Evolutionary conservation across 2,888 invertebrate genomes (phyloP).

Genomic region (Apamea sordens): DNA sequence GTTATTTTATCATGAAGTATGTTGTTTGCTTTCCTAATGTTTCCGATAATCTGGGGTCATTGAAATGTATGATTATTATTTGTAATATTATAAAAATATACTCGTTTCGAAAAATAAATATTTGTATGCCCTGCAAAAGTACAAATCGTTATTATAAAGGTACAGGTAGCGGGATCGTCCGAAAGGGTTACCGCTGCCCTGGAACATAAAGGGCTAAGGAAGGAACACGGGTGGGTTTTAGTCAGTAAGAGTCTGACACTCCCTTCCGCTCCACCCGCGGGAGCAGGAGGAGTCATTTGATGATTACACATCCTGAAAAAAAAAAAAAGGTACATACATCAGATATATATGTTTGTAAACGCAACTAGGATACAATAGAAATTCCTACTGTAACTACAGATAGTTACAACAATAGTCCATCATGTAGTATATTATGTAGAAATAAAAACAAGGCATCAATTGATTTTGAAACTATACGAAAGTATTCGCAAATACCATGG

Average conservation of each 20-base stretch:
- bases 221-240: no score
- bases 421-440: no score
- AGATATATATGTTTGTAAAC: neutral
- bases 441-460: no score
- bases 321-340: no score
- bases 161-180: no score
- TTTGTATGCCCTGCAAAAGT: neutral
- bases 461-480: neutral
- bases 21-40: neutral
- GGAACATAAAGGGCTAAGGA: no score
- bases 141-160: neutral
- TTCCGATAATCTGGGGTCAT: neutral
- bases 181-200: no score
- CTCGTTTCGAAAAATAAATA: neutral
- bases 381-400: neutral
- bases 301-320: no score
- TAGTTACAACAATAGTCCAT: neutral
- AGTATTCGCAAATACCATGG: neutral
- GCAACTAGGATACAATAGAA: neutral
- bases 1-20: neutral
- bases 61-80: slow-evolving; percentile 1
- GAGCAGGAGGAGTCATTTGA: no score
- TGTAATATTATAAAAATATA: neutral
- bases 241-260: no score
- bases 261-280: no score